Evolutionary conservation across 2,797 vertebrate genomes (phyloP), one percentile per base, ranked within the genome.

Genomic region (Oreochromis grahami): DNA sequence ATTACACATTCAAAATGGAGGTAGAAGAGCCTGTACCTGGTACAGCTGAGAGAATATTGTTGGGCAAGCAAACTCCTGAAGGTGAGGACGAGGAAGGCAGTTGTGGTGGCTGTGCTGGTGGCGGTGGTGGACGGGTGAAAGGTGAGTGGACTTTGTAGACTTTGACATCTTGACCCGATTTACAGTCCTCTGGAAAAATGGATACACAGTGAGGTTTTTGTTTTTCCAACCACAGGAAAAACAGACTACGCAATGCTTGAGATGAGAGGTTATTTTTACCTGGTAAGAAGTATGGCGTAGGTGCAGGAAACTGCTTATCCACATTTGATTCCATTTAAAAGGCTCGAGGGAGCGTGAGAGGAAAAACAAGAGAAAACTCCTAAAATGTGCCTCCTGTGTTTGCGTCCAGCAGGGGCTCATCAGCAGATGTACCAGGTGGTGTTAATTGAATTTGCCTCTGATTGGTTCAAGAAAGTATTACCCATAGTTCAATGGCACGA

Each of bases 361-460:
- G 19, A 21, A 36, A 84, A 24, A 29, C 9, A 6, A 26, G 8
- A 3, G 14, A 58, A 43, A 56, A 38, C 9, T 5, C 24, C 15
- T 5, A 19, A 38, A 60, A 17, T 50, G 52, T 77, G 55, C 80
- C 80, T 74, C 32, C 58, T 60, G 21, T 77, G 78, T 77, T 83
- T 88, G 78, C 24, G 70, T 13, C 78, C 21, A 56, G 80, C 72
- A 81, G 76, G 76, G 48, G 63, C 11, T 86, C 17, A 80, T 60
- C 32, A 88, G 63, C 9, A 76, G 52, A 26, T n/a, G 36, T 3
- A 17, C 60, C 94, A 95, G 93, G 85, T 95, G 94, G 41, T 12
- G 7, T 55, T 92, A 78, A 94, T 90, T 93, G 65, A 86, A 34
- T 14, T 78, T 38, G 58, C 11, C 29, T 88, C 43, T 90, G 88